Evolutionary conservation across 2,797 vertebrate species (phyloP), one percentile per base, ranked within the genome.

Genomic region (Cossypha polioptera): DNA sequence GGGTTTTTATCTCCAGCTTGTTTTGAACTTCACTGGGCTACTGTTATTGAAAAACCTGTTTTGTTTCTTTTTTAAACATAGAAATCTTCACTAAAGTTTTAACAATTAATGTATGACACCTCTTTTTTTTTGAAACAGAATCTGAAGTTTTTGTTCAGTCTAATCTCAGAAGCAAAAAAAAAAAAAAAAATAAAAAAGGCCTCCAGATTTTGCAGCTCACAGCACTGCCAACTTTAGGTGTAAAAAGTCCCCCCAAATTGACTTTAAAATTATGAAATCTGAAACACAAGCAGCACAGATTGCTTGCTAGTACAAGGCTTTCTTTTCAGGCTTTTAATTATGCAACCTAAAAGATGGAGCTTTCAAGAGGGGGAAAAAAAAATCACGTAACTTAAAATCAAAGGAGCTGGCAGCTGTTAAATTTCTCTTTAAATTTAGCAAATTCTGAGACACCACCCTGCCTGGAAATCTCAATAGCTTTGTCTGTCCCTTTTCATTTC

Each of bases 241-340:
- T 79, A 91, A 92, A 33, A 89, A 65, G 75, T 89, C 17, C 31
- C 24, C 28, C 50, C 47, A 61, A 93, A 89, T 1, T 79, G 80
- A 93, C 86, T 91, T 94, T 43, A 86, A 88, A 89, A 93, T 91
- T 18, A 88, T 4, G 36, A 90, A 74, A 84, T 72, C 47, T 88
- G 65, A 92, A 90, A 74, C 38, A 21, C 73, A 75, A 94, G 79
- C 14, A 62, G 78, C 87, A 88, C 87, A 90, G 87, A 74, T 86
- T 81, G 75, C 62, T 65, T 82, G 61, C 19, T 67, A 79, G 67
- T 79, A 55, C 74, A 66, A 82, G 57, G 26, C 22, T 66, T 83
- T 76, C 40, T 79, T 84, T 89, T 65, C 87, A 75, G 58, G 36
- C n/a, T 91, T 78, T 47, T 55, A 80, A 83, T 66, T 80, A 87